Base-by-base conservation (phyloP, 1,140 invertebrate genomes). In the Sinella curviseta region DNA sequence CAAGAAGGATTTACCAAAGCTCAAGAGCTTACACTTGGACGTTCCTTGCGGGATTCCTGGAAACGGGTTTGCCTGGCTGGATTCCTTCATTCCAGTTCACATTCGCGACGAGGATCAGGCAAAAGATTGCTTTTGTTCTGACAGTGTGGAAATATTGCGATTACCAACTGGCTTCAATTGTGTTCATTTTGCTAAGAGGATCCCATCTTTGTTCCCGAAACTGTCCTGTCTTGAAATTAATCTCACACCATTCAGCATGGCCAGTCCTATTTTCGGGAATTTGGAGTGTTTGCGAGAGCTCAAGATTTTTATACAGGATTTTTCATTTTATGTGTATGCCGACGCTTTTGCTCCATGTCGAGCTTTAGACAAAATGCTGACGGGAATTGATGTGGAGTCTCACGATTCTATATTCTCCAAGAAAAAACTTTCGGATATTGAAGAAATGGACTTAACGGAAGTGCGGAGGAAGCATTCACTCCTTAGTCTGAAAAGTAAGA, bases 1-100 rank as follows among this genome's bases (percentile, higher is more conserved):
- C 31, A 70, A 70, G 31, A 70, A 70, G 31, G 65, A 70, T 70
- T 70, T 70, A 30, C 65, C 65, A 70, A 70, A 70, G 65, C 65
- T 70, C 65, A 30, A 33, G 14, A 70, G 65, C 65, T 31, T 70
- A 31, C 65, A 70, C 31, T 33, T 70, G 8, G 65, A 70, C n/a
- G 30, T 70, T 33, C 65, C 65, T 30, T 70, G 65, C 31, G 65
- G 65, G 28, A 70, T 70, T 70, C 65, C 65, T 14, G 57, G 57
- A 12, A 33, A 70, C 65, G 26, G 28, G 2, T 70, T 30, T 70
- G 26, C 65, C 26, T 70, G 65, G 65, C 30, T 70, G 31, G 65
- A 70, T 70, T 70, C 65, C 31, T 70, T 70, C 65, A 31, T 70
- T 31, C 65, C 65, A 8, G 65, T 70, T 33, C 57, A 60, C 24